Conservation (phyloP, 1,140 invertebrate species). For the Drosophila oshimai region DNA sequence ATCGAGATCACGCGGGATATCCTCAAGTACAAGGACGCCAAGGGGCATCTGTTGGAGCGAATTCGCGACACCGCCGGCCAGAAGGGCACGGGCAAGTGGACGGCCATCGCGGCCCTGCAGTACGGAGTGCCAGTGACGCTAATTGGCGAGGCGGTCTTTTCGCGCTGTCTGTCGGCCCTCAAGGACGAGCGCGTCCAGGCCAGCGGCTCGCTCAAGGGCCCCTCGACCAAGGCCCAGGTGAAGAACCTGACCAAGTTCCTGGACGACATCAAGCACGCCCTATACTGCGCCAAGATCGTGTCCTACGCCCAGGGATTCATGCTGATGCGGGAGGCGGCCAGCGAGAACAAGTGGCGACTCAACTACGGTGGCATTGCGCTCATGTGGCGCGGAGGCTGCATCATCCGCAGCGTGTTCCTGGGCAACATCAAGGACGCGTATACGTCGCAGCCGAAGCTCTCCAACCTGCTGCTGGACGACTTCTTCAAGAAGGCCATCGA, state of each 20-base stretch:
- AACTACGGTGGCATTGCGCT: constrained; percentile 99
- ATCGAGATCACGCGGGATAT: constrained; percentile 99
- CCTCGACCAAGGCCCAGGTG: constrained; percentile 84
- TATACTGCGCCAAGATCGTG: constrained; percentile 99
- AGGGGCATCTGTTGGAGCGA: constrained; percentile 94
- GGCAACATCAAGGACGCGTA: constrained; percentile 99
- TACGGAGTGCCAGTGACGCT: constrained; percentile 98
- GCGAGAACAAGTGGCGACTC: constrained; percentile 95
- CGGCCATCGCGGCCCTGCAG: constrained; percentile 97
- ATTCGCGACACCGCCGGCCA: constrained; percentile 98
- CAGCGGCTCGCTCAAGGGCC: constrained; percentile 90
- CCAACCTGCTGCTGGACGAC: constrained; percentile 96
- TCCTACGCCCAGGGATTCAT: constrained; percentile 99
- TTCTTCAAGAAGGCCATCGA: constrained; percentile 96
- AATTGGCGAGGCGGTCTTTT: constrained; percentile 99
- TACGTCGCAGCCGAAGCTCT: constrained; percentile 94
- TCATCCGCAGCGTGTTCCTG: constrained; percentile 94
- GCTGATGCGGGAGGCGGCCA: constrained; percentile 97
- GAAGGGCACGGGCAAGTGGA: constrained; percentile 99
- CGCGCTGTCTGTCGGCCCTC: constrained; percentile 95
- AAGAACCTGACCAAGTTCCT: constrained; percentile 93
- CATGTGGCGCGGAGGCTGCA: constrained; percentile 99
- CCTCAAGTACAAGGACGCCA: constrained; percentile 94
- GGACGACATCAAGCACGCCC: constrained; percentile 89
- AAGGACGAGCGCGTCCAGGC: constrained; percentile 93